Conservation (phyloP, 2,113 vertebrate species). For the human (Homo sapiens) region DNA sequence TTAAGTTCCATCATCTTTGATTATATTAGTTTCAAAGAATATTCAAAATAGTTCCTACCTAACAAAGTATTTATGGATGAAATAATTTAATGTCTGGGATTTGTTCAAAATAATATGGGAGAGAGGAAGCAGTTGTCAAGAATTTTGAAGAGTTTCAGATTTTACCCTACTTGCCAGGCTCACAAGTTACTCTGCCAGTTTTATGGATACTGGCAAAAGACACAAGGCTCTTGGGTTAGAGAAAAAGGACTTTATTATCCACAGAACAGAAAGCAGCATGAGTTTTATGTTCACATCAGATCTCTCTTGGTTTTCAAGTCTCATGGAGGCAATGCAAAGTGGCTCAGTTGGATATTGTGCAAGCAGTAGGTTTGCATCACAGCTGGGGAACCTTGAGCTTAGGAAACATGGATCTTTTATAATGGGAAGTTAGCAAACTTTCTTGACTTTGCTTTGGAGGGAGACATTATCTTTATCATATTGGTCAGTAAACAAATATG, state of each 20-base stretch:
- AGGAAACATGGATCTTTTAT: slow-evolving; percentile 9
- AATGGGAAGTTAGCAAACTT: not conserved
- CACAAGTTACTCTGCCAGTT: not conserved
- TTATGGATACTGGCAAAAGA: slow-evolving; percentile 25
- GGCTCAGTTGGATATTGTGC: not conserved
- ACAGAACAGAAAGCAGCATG: not conserved
- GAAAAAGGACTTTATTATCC: not conserved
- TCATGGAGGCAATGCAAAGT: not conserved
- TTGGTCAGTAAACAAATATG: not conserved
- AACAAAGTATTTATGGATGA: slow-evolving; percentile 31
- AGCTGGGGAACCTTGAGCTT: not conserved
- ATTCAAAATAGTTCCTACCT: slow-evolving; percentile 24
- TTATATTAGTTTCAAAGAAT: slow-evolving; percentile 37
- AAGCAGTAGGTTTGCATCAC: not conserved
- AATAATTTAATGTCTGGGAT: not conserved
- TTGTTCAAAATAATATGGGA: slow-evolving; percentile 25
- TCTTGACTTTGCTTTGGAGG: not conserved
- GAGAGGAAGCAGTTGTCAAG: not conserved
- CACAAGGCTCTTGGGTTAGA: not conserved
- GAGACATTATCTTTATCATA: slow-evolving; percentile 18
- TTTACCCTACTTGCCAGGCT: slow-evolving; percentile 20
- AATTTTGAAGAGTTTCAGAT: slow-evolving; percentile 35
- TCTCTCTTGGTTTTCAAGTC: slow-evolving; percentile 10
- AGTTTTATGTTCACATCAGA: not conserved
- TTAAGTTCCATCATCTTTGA: slow-evolving; percentile 42